Evolutionary conservation across 2,797 vertebrate genomes (phyloP).

Genomic region (Xiphorhynchus erythropygius): DNA sequence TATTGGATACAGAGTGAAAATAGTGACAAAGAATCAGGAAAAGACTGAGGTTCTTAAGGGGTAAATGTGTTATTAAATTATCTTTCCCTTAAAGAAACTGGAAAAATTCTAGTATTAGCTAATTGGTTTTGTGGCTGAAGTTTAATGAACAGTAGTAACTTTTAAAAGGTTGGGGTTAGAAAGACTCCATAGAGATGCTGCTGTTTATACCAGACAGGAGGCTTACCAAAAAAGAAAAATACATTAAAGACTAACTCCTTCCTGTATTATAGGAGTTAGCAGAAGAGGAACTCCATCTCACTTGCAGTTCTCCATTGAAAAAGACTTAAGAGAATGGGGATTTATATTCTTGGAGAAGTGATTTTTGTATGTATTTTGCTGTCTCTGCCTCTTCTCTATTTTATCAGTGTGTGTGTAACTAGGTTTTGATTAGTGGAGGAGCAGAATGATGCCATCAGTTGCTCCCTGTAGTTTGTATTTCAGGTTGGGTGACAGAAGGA

Average conservation of each 20-base stretch:
- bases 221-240: background rate
- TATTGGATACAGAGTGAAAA: background rate
- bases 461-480: background rate
- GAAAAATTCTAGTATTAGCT: background rate
- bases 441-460: background rate
- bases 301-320: background rate
- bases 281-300: background rate
- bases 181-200: background rate
- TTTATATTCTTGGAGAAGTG: background rate
- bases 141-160: background rate
- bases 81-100: background rate
- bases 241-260: background rate
- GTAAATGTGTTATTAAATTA: background rate
- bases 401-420: background rate
- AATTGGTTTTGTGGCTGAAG: background rate
- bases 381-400: background rate
- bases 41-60: background rate
- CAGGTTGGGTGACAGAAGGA: background rate
- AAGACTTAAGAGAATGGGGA: background rate
- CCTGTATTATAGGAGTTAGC: background rate
- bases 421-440: background rate
- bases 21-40: background rate
- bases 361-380: background rate
- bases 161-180: background rate
- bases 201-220: background rate